Conservation (phyloP, 92 coral and sea anemone species). For the Siderastrea radians region DNA sequence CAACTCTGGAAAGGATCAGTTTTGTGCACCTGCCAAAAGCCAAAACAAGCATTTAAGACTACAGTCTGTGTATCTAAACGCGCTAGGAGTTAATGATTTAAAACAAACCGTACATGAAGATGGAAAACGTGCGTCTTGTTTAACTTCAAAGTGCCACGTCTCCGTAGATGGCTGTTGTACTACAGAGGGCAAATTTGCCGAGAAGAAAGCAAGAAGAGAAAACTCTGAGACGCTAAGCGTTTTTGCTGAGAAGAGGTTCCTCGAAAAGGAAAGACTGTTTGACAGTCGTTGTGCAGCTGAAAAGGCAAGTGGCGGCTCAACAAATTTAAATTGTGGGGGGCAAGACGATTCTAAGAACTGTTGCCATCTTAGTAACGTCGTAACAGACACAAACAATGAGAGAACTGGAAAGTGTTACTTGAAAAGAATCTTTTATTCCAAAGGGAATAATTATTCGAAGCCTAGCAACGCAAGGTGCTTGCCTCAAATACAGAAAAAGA, state of each 20-base stretch:
- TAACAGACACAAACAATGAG: background rate
- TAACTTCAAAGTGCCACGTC: background rate
- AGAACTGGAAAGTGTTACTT: slow-evolving; percentile 12
- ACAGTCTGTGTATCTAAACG: background rate
- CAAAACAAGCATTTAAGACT: background rate
- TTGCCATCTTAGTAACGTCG: background rate
- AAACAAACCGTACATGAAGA: background rate
- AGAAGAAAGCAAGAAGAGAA: background rate
- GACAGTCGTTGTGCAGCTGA: background rate
- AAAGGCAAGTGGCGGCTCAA: background rate
- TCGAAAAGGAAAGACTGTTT: background rate
- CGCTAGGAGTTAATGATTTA: slow-evolving; percentile 8
- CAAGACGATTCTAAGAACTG: background rate
- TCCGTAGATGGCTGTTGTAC: background rate
- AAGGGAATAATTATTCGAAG: background rate
- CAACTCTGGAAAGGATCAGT: background rate
- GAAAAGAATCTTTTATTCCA: slow-evolving; percentile 31
- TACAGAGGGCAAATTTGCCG: background rate
- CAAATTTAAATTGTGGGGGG: background rate
- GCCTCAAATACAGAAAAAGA: slow-evolving; percentile 10
- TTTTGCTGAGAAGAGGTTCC: background rate
- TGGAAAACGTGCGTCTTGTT: background rate
- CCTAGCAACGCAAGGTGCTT: background rate
- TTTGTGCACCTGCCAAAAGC: slow-evolving; percentile 7
- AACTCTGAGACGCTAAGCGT: background rate